Conservation (phyloP, 2,797 vertebrate species). For the Cheirogaleus major region DNA sequence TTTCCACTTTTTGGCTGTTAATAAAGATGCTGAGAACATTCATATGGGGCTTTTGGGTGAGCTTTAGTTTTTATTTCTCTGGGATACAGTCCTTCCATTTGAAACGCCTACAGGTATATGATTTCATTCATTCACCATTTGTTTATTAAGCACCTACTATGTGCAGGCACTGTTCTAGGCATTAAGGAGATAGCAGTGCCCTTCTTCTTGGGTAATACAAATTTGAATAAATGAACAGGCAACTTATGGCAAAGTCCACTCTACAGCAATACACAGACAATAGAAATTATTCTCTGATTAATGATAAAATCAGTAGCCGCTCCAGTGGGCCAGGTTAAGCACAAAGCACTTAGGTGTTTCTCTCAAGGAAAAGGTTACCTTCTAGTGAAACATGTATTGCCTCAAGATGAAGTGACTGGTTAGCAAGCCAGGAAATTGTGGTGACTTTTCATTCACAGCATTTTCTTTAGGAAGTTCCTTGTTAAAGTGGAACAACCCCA, state of each 20-base stretch:
- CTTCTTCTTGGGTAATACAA: not conserved
- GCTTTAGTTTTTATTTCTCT: constrained; percentile 6
- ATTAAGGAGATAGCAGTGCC: not conserved
- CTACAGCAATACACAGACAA: not conserved
- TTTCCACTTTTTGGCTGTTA: not conserved
- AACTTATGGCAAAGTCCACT: not conserved
- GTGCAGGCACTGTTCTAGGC: not conserved
- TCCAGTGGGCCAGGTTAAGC: not conserved
- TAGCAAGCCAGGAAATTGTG: not conserved
- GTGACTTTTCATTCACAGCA: not conserved
- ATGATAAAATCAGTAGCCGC: not conserved
- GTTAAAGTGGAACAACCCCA: not conserved
- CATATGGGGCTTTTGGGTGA: not conserved
- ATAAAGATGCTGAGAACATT: not conserved
- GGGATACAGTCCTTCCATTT: not conserved
- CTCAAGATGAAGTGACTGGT: not conserved
- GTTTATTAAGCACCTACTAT: not conserved
- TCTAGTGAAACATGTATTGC: not conserved
- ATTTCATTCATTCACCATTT: not conserved
- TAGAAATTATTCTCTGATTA: not conserved
- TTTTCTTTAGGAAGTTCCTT: constrained; percentile 2
- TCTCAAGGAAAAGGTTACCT: not conserved
- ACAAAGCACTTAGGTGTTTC: not conserved
- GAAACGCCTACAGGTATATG: not conserved
- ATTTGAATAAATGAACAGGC: not conserved